Percentiles rank a stretch among this genome's conserved stretches.
Conservation (phyloP, 1,140 invertebrate genomes). For the Euglossa dilemma region DNA sequence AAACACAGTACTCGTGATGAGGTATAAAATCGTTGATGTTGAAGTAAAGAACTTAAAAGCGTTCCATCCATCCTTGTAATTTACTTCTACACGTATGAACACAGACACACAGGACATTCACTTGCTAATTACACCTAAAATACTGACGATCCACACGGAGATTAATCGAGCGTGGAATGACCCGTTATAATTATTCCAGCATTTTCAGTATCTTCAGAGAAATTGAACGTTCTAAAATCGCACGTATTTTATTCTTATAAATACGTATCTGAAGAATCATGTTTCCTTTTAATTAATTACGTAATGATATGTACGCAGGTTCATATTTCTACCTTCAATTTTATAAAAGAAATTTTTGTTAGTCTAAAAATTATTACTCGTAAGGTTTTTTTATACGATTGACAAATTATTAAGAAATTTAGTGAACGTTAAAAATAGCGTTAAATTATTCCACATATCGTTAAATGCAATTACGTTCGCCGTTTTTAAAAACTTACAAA, state of each 20-base stretch:
- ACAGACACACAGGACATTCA: conserved; percentile 1
- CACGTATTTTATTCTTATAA: not conserved
- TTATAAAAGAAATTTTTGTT: not conserved
- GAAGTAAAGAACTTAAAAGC: not conserved
- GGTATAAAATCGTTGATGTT: conserved; percentile 43
- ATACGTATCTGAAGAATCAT: not conserved
- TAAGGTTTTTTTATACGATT: not conserved
- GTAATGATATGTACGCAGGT: not conserved
- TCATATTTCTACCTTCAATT: not conserved
- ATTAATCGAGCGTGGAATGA: conserved; percentile 12
- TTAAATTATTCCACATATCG: not conserved
- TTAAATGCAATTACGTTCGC: conserved; percentile 16
- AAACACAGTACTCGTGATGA: not conserved
- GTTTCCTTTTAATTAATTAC: not conserved
- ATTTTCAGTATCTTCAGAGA: not conserved
- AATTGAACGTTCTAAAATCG: too few species aligned
- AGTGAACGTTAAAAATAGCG: not conserved
- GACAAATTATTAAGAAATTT: too few species aligned
- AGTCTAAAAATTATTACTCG: not conserved
- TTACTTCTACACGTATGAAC: conserved; percentile 3
- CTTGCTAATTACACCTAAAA: conserved; percentile 33
- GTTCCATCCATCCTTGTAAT: not conserved
- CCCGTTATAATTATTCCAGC: conserved; percentile 12
- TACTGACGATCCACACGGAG: conserved; percentile 29
- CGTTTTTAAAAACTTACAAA: not conserved